These are phyloP conservation scores for Vireo altiloquus DNA, from an alignment of 2,113 vertebrate species.

Conservation along the genomic window DNA sequence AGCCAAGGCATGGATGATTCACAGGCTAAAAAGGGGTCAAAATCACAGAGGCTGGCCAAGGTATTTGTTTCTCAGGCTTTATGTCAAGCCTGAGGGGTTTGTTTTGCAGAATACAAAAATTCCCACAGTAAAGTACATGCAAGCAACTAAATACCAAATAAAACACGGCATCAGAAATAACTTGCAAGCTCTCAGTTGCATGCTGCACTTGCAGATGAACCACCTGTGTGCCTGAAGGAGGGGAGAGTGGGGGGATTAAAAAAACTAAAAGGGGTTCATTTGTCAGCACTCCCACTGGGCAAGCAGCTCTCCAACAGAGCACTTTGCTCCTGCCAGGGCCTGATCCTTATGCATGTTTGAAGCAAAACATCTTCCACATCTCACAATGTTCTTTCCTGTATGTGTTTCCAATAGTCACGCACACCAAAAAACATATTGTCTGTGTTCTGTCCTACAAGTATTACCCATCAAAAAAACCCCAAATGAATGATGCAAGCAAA, in stretches of 20 bases:
- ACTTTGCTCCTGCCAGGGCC: neutral
- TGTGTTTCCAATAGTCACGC: neutral
- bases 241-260: neutral
- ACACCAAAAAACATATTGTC: neutral
- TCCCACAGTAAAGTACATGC: neutral
- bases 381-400: neutral
- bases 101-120: neutral
- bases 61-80: neutral
- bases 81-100: neutral
- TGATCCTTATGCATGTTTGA: neutral
- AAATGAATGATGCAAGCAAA: neutral
- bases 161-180: neutral
- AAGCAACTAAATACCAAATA: neutral
- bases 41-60: neutral
- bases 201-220: neutral
- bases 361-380: neutral
- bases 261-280: neutral
- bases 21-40: constrained; percentile 15
- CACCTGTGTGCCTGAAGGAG: neutral
- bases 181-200: neutral
- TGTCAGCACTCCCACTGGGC: neutral
- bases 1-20: constrained; percentile 23
- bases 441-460: neutral
- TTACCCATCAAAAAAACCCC: neutral
- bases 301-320: neutral